phyloP scores from a whole-genome alignment of 2,888 invertebrate species.

The Tipula confusa region DNA sequence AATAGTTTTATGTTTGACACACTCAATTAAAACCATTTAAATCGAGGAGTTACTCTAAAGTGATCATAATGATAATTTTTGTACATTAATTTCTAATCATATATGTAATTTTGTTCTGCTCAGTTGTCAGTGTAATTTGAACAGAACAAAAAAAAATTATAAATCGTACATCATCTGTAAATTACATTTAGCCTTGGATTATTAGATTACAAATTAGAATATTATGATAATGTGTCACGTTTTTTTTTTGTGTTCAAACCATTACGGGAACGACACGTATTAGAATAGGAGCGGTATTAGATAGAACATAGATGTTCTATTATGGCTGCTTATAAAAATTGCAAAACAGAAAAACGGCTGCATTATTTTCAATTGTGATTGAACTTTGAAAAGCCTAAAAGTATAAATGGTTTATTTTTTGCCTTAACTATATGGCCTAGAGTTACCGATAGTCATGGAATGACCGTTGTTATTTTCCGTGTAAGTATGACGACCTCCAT shows the following conservation, averaged over 20 bases:
- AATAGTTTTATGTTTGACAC: no score
- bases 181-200: neutral
- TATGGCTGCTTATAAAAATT: no score
- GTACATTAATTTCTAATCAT: neutral
- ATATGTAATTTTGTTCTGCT: neutral
- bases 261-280: neutral
- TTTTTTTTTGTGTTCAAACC: neutral
- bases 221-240: neutral
- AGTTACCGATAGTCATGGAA: no score
- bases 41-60: neutral
- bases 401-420: no score
- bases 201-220: neutral
- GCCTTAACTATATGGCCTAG: no score
- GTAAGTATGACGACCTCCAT: no score
- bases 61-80: neutral
- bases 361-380: no score
- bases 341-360: no score
- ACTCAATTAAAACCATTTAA: neutral
- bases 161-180: neutral
- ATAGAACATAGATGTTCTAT: no score
- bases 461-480: no score
- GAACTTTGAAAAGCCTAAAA: no score
- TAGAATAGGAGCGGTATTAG: no score
- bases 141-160: neutral
- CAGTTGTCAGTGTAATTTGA: neutral